Conservation (phyloP, 2,113 vertebrate species). For the Zosterops lateralis region DNA sequence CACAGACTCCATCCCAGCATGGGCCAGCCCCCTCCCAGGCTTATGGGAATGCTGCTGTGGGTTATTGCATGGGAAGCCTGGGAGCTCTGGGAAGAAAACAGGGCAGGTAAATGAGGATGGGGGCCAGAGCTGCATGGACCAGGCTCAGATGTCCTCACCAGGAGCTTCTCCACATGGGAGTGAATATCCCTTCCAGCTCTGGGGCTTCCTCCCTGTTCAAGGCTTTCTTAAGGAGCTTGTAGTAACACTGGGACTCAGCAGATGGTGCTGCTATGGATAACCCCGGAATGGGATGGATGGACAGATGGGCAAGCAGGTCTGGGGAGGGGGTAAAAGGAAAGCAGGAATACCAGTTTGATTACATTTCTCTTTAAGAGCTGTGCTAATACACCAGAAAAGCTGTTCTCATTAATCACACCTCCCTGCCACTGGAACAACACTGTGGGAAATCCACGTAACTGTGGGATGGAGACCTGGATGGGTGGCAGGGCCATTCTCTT, state of each 20-base stretch:
- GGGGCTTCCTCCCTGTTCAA: background rate
- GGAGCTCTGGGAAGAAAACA: background rate
- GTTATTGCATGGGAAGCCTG: background rate
- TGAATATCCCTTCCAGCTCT: background rate
- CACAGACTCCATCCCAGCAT: constrained; percentile 52
- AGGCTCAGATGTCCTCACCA: background rate
- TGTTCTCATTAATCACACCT: background rate
- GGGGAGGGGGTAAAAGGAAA: background rate
- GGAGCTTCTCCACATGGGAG: background rate
- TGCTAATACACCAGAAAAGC: background rate
- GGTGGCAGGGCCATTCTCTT: background rate
- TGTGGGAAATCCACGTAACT: accelerated
- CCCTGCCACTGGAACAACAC: background rate
- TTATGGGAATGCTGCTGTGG: background rate
- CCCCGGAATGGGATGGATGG: background rate
- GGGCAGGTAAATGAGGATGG: background rate
- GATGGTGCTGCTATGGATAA: constrained; percentile 28
- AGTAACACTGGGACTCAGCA: constrained; percentile 16
- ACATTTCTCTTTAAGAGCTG: background rate
- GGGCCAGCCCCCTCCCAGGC: constrained; percentile 41
- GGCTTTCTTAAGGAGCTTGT: background rate
- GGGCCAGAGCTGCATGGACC: background rate
- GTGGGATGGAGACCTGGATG: background rate
- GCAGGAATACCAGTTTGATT: background rate
- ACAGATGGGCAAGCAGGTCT: background rate